Conservation (phyloP, 2,888 invertebrate genomes). For the Hoplodrina blanda region DNA sequence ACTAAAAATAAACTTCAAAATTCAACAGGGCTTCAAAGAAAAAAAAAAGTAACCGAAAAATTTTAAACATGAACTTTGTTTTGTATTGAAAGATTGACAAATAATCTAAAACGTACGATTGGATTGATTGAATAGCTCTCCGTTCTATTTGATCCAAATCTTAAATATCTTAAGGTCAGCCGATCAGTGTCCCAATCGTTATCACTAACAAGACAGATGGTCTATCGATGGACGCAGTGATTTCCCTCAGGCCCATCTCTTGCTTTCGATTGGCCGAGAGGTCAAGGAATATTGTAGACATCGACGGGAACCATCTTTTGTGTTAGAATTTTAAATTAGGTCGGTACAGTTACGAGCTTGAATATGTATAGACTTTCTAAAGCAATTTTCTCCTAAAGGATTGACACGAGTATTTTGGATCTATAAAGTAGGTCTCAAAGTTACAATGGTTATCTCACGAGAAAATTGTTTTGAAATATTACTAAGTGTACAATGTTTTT, state of each 20-base stretch:
- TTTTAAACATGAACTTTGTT: not conserved
- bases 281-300: conserved; percentile 38
- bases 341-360: not conserved
- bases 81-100: conserved; percentile 17
- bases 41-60: not conserved
- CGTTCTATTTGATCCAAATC: conserved; percentile 48
- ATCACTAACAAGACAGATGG: conserved; percentile 70
- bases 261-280: conserved; percentile 31
- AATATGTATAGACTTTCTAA: not conserved
- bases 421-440: too few relatives aligned
- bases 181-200: conserved; percentile 70
- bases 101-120: conserved; percentile 23
- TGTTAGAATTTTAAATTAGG: conserved; percentile 20
- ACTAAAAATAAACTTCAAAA: conserved; percentile 8
- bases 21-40: not conserved
- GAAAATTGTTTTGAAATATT: too few relatives aligned
- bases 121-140: conserved; percentile 40
- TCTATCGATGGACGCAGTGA: conserved; percentile 62
- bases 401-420: too few relatives aligned
- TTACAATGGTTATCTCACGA: too few relatives aligned
- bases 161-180: conserved; percentile 51
- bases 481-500: too few relatives aligned
- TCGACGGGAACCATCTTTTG: conserved; percentile 26
- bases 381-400: too few relatives aligned
- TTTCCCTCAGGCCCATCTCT: conserved; percentile 64